These are phyloP conservation scores for Mystacornis crossleyi DNA, from an alignment of 2,113 vertebrate genomes.

Conservation along the genomic window DNA sequence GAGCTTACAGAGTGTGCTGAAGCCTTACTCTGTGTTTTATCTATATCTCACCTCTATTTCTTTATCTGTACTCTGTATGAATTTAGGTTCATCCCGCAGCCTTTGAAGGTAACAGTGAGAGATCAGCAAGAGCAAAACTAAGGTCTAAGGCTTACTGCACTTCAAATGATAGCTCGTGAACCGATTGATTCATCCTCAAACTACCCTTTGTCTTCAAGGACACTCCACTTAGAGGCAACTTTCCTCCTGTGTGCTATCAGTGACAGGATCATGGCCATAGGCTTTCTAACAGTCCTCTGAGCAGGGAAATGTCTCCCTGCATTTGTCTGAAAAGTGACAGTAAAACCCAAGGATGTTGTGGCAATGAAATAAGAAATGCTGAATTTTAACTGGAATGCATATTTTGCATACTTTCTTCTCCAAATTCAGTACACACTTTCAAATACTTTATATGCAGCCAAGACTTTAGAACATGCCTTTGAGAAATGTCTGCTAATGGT, in stretches of 20 bases:
- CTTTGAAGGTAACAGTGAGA: not conserved
- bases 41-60: not conserved
- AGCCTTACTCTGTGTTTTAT: not conserved
- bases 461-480: not conserved
- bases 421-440: not conserved
- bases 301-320: not conserved
- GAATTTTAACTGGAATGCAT: not conserved
- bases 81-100: not conserved
- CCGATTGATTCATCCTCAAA: constrained; percentile 3
- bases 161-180: not conserved
- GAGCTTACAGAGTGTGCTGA: not conserved
- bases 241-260: not conserved
- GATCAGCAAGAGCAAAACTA: not conserved
- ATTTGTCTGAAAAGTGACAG: constrained; percentile 9
- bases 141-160: not conserved
- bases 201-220: constrained; percentile 37
- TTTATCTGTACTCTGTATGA: not conserved
- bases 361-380: not conserved
- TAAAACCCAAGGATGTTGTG: not conserved
- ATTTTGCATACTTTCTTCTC: not conserved
- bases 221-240: not conserved
- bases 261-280: not conserved
- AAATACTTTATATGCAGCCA: not conserved
- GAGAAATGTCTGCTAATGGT: not conserved
- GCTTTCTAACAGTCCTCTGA: not conserved